Conservation (phyloP, 2,113 vertebrate genomes). For the Rhodinocichla rosea region DNA sequence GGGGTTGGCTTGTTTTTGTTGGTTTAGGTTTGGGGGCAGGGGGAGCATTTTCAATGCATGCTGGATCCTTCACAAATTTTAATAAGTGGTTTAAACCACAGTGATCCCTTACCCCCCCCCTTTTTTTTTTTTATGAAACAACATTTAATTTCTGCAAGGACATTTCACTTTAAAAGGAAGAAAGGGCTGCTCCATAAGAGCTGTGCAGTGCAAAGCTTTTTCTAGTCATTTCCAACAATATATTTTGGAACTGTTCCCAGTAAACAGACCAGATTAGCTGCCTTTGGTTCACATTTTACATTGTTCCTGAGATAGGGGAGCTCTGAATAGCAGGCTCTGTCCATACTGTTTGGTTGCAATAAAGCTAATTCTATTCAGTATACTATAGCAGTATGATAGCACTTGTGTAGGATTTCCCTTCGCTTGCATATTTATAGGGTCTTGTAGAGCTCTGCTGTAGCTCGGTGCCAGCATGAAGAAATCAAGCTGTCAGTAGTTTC, state of each 20-base stretch:
- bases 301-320: constrained; percentile 49
- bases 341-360: constrained; percentile 38
- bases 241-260: constrained; percentile 63
- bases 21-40: constrained; percentile 29
- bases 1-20: constrained; percentile 57
- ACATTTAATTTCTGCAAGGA: constrained; percentile 36
- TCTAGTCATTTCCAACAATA: constrained; percentile 61
- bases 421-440: constrained; percentile 74
- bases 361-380: constrained; percentile 56
- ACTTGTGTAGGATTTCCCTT: constrained; percentile 67
- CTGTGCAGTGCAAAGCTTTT: constrained; percentile 18
- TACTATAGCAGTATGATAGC: constrained; percentile 45
- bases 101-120: not conserved
- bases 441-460: constrained; percentile 61
- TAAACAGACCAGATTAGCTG: constrained; percentile 64
- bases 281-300: constrained; percentile 67
- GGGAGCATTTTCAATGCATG: not conserved
- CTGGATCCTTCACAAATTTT: constrained; percentile 24
- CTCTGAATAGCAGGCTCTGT: constrained; percentile 65
- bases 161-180: constrained; percentile 50
- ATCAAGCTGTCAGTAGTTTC: constrained; percentile 72
- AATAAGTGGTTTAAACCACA: constrained; percentile 2
- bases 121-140: not conserved
- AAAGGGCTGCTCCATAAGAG: constrained; percentile 15
- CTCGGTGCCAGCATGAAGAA: constrained; percentile 67